Evolutionary conservation across 2,888 invertebrate species (phyloP).

Genomic region (Eueremaeus valkanovi): DNA sequence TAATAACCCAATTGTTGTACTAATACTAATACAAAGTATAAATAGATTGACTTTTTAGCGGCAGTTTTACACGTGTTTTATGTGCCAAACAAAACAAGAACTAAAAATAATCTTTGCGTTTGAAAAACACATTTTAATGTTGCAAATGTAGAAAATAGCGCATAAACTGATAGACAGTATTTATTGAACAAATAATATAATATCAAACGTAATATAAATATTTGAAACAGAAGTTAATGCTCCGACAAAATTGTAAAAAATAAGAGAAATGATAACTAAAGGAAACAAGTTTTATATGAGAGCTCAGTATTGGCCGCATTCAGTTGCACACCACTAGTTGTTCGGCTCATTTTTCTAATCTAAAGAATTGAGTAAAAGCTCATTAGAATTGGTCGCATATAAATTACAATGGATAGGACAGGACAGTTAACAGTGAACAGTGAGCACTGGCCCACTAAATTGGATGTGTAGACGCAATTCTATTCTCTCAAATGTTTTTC

Average conservation of each 20-base stretch:
- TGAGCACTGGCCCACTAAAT: not conserved
- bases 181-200: no score
- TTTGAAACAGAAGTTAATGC: not conserved
- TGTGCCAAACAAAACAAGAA: not conserved
- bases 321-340: not conserved
- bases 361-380: not conserved
- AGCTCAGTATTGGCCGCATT: not conserved
- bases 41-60: not conserved
- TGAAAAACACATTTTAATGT: no score
- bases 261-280: not conserved
- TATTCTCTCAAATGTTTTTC: no score
- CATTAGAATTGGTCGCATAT: not conserved
- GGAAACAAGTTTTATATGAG: not conserved
- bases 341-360: not conserved
- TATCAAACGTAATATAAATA: not conserved
- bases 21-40: not conserved
- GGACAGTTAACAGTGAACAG: not conserved
- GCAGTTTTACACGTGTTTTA: constrained; percentile 23
- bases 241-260: no score
- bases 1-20: not conserved
- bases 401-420: not conserved
- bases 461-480: not conserved
- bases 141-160: no score
- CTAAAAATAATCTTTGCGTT: not conserved
- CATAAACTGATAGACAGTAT: not conserved